Base-by-base conservation (phyloP, 2,888 invertebrate genomes). In the Microplitis deprimator region DNA sequence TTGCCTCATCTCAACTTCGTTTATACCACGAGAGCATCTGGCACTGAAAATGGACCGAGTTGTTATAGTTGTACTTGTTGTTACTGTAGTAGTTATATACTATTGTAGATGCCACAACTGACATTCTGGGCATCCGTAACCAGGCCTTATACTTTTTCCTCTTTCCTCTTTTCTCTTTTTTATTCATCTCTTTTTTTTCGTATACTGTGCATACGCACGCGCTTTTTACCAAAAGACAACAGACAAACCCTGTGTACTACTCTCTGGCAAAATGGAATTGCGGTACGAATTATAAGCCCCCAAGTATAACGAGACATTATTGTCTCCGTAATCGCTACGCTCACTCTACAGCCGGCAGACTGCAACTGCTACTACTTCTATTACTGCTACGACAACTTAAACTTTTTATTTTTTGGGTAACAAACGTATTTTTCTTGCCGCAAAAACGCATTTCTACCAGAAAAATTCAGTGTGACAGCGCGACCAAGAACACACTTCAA, bases 21-120 rank as follows among this genome's bases (percentile, higher is more conserved):
- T 80, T 80, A 77, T 75, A 78, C 78, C 76, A 75, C 69, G 76
- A 77, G 79, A 80, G 79, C 80, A 80, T 79, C 80, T 80, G 80
- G 80, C 73, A 68, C 73, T 68, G 73, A 75, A 76, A 68, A 64
- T 40, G 62, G 61, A 72, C 68, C 74, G 69, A 73, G 62, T 75
- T 68, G 67, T 68, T 41, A 59, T 73, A 17, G 71, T 68, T 68
- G 72, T 75, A 10, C 10, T 50, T 50, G 20, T 60, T 39, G 17
- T 16, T 65, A 38, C 39, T 16, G 39, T 64, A 17, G 71, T 64
- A 62, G 72, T 41, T 65, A 75, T 72, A 16, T 62, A 20, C 62
- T 62, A 62, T 50, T 50, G 13, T 50, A 50, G 13, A 50, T 60
- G 71, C 71, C 64, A 64, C 77, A 64, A 69, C 77, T 77, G 77